Evolutionary conservation across 2,797 vertebrate species (phyloP).

Genomic region (Crenichthys baileyi): DNA sequence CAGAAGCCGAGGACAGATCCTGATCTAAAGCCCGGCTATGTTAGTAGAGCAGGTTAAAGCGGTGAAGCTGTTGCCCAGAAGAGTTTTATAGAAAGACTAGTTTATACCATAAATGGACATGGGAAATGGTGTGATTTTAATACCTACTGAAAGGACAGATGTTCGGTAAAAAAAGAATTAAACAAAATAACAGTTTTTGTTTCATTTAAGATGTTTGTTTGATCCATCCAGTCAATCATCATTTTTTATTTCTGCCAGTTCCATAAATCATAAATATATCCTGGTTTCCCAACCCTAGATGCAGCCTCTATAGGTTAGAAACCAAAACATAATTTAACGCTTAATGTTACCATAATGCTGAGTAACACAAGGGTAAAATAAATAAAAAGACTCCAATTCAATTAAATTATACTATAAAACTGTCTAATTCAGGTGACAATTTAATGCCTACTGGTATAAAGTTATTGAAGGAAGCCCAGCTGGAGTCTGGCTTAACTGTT

Average conservation of each 20-base stretch:
- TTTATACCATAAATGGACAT: constrained; percentile 10
- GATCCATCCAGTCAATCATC: not conserved
- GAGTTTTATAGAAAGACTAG: constrained; percentile 7
- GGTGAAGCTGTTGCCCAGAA: constrained; percentile 20
- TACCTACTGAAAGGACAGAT: not conserved
- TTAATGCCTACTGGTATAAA: not conserved
- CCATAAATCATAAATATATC: not conserved
- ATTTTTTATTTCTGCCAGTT: not conserved
- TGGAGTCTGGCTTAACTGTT: not conserved
- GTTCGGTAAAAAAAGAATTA: not conserved
- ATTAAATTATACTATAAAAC: not conserved
- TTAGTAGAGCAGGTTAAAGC: constrained; percentile 57
- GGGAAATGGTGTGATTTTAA: constrained; percentile 50
- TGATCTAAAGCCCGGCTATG: constrained; percentile 33
- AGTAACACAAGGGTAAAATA: not conserved
- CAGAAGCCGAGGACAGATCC: constrained; percentile 60
- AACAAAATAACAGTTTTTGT: not conserved
- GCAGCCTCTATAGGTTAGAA: not conserved
- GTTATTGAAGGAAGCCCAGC: not conserved
- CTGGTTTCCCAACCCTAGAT: not conserved
- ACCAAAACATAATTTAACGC: not conserved
- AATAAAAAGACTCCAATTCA: not conserved
- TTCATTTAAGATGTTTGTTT: not conserved
- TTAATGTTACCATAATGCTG: not conserved
- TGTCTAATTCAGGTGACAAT: not conserved